A percentile compares a stretch with the other conserved stretches of the same genome.
Evolutionary conservation across 2,888 invertebrate species (phyloP).

Genomic region (Nemotelus pantherinus): DNA sequence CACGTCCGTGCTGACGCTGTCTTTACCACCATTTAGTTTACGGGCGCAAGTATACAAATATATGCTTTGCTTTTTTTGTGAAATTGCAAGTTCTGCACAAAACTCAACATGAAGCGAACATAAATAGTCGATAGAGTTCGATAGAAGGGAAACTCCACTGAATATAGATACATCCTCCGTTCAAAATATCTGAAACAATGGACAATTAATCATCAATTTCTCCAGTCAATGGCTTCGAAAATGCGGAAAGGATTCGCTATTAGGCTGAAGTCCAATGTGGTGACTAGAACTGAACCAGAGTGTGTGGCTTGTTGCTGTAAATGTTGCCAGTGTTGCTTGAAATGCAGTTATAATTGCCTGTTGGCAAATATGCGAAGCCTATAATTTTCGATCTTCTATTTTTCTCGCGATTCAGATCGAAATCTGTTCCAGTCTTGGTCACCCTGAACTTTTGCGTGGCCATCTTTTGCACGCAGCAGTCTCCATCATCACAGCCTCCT

Average conservation of each 20-base stretch:
- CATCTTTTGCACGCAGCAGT: slow-evolving; percentile 6
- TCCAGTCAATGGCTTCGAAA: slow-evolving; percentile 36
- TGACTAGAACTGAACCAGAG: neutral
- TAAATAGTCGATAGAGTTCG: neutral
- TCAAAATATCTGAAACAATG: slow-evolving; percentile 32
- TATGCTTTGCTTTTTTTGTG: too few relatives aligned
- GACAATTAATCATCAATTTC: slow-evolving; percentile 44
- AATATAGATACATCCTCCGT: neutral
- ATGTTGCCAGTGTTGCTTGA: neutral
- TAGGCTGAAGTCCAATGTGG: neutral
- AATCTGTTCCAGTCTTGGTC: too few relatives aligned
- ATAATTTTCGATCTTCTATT: too few relatives aligned
- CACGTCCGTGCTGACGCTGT: neutral
- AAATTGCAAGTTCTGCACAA: too few relatives aligned
- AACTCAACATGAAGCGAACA: too few relatives aligned
- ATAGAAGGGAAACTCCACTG: slow-evolving; percentile 2
- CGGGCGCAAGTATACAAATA: neutral
- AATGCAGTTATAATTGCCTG: too few relatives aligned
- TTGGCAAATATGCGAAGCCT: too few relatives aligned
- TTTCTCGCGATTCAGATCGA: too few relatives aligned
- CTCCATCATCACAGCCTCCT: slow-evolving; percentile 15
- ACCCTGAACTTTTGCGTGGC: neutral
- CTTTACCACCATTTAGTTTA: neutral
- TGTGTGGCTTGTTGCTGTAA: neutral
- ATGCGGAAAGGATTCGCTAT: slow-evolving; percentile 23